A percentile compares a stretch with the other conserved stretches of the same genome.
phyloP scores from a whole-genome alignment of 2,113 vertebrate species.

The Podocnemis expansa region DNA sequence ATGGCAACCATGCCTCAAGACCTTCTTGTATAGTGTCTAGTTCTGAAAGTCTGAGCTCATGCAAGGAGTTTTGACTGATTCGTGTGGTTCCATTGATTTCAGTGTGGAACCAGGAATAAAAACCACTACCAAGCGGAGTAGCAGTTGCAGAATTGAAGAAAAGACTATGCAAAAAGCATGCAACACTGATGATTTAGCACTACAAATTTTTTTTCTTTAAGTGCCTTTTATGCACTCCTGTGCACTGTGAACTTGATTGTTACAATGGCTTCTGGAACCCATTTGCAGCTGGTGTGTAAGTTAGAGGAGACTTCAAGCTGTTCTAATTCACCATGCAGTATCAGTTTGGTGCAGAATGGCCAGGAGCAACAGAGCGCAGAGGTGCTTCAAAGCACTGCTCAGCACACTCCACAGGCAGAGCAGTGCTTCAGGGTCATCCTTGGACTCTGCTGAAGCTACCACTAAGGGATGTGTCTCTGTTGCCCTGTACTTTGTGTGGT shows the following conservation, averaged over 20 bases:
- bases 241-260: neutral
- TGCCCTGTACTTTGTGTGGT: neutral
- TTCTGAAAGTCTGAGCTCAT: neutral
- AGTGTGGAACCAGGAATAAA: neutral
- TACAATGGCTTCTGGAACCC: neutral
- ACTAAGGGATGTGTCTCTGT: neutral
- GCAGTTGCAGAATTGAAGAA: neutral
- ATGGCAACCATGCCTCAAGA: neutral
- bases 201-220: neutral
- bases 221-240: neutral
- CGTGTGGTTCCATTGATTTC: neutral
- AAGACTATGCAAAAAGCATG: too few species aligned
- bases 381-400: neutral
- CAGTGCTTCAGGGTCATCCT: neutral
- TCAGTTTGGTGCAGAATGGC: neutral
- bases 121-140: neutral
- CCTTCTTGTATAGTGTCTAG: neutral
- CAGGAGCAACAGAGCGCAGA: rapidly evolving
- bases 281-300: neutral
- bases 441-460: rapidly evolving
- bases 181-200: too few species aligned
- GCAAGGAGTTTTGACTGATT: neutral
- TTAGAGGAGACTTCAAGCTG: neutral
- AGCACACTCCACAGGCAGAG: rapidly evolving
- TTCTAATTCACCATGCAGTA: neutral